Conservation (phyloP, 2,113 vertebrate genomes). For the Grantiella picta region DNA sequence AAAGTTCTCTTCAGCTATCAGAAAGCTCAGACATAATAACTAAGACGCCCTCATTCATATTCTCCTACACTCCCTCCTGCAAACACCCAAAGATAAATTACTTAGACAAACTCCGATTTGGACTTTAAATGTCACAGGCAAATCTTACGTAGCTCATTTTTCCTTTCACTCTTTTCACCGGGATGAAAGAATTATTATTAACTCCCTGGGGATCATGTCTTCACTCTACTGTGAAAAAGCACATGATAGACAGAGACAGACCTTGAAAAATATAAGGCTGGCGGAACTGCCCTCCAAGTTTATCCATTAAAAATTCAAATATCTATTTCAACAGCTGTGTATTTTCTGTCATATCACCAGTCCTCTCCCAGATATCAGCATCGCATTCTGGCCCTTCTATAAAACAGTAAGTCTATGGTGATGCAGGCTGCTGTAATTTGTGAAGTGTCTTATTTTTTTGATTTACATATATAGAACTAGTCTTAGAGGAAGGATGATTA, state of each 20-base stretch:
- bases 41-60: background rate
- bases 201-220: background rate
- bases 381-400: background rate
- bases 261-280: background rate
- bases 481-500: background rate
- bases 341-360: background rate
- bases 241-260: background rate
- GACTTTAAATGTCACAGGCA: constrained; percentile 22
- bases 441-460: background rate
- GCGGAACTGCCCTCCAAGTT: background rate
- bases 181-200: background rate
- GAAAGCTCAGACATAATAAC: background rate
- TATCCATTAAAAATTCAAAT: background rate
- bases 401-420: background rate
- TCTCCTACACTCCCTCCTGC: constrained; percentile 6
- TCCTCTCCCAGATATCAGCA: background rate
- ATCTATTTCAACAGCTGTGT: background rate
- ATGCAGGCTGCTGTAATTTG: background rate
- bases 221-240: background rate
- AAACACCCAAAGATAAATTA: constrained; percentile 26
- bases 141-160: background rate
- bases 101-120: constrained; percentile 3
- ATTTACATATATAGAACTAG: background rate
- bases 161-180: background rate
- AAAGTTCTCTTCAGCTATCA: background rate